phyloP scores from a whole-genome alignment of 1,140 invertebrate species.

The Zaprionus nigranus region DNA sequence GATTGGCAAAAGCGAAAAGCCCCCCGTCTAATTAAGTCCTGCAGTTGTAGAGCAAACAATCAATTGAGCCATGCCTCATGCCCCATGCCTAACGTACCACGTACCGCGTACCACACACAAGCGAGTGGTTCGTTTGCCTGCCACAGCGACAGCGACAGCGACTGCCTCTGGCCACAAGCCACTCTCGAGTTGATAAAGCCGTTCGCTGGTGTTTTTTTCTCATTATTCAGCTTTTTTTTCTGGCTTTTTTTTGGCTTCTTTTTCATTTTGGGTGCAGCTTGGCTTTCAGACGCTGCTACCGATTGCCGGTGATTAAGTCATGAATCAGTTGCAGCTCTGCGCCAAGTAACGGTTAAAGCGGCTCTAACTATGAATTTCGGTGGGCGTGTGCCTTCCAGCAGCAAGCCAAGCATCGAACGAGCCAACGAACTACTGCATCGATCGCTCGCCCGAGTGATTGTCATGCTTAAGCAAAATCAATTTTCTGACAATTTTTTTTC shows the following conservation, averaged over 20 bases:
- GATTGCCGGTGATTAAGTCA: conserved; percentile 78
- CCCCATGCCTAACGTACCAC: conserved; percentile 23
- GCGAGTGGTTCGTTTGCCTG: conserved; percentile 51
- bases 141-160: not conserved
- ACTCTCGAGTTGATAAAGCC: conserved; percentile 71
- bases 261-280: conserved; percentile 27
- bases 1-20: conserved; percentile 34
- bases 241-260: conserved; percentile 53
- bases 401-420: conserved; percentile 8
- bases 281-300: conserved; percentile 64
- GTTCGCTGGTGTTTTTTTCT: conserved; percentile 32
- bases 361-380: conserved; percentile 69
- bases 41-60: conserved; percentile 77
- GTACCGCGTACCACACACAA: conserved; percentile 51
- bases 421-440: conserved; percentile 9
- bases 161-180: conserved; percentile 62
- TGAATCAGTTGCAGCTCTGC: conserved; percentile 68
- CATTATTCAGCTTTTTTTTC: conserved; percentile 5
- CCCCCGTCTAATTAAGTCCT: conserved; percentile 62
- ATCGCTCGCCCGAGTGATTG: conserved; percentile 62
- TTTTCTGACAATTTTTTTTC: conserved; percentile 65
- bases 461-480: conserved; percentile 76
- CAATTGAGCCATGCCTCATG: conserved; percentile 52
- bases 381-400: conserved; percentile 74
- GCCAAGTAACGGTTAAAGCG: conserved; percentile 53